Percentiles rank a stretch among this genome's conserved stretches.
Evolutionary conservation across 2,888 invertebrate species (phyloP).

Genomic region (Tachina lurida): DNA sequence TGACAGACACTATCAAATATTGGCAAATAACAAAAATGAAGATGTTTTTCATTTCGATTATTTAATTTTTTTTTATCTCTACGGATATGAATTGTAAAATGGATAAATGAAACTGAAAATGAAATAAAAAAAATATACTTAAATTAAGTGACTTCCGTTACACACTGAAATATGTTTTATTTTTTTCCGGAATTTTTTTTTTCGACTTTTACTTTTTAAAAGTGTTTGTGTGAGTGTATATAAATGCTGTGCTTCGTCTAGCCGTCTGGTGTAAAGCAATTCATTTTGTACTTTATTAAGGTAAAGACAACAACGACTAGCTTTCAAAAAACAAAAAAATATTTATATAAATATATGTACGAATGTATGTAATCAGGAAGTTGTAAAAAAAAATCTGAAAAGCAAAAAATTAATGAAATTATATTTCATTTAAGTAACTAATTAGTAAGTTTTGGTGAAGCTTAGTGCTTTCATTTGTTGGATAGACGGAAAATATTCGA

Average conservation of each 20-base stretch:
- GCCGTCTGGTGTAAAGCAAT: slow-evolving; percentile 78
- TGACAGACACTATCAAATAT: slow-evolving; percentile 53
- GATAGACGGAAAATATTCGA: not conserved
- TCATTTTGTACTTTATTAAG: slow-evolving; percentile 68
- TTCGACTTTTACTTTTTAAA: slow-evolving; percentile 68
- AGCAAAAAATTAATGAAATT: slow-evolving; percentile 60
- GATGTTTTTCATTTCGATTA: slow-evolving; percentile 55
- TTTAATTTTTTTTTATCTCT: slow-evolving; percentile 22
- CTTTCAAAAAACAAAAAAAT: slow-evolving; percentile 8
- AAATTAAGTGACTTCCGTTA: slow-evolving; percentile 82
- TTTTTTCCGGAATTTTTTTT: slow-evolving; percentile 29
- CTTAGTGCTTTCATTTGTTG: not conserved
- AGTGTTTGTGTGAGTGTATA: slow-evolving; percentile 27
- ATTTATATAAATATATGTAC: not conserved
- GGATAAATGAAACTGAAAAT: slow-evolving; percentile 74
- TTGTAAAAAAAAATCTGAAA: slow-evolving; percentile 46
- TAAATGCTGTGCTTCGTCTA: slow-evolving; percentile 75
- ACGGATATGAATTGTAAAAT: slow-evolving; percentile 80
- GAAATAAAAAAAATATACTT: slow-evolving; percentile 59
- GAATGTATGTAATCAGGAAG: slow-evolving; percentile 63
- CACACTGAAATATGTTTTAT: slow-evolving; percentile 67
- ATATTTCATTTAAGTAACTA: slow-evolving; percentile 65
- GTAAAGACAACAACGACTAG: slow-evolving; percentile 58
- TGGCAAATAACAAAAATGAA: slow-evolving; percentile 67
- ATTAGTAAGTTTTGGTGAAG: slow-evolving; percentile 54